These are phyloP conservation scores for Gymnodraco acuticeps DNA, from an alignment of 2,797 vertebrate species.

Conservation along the genomic window DNA sequence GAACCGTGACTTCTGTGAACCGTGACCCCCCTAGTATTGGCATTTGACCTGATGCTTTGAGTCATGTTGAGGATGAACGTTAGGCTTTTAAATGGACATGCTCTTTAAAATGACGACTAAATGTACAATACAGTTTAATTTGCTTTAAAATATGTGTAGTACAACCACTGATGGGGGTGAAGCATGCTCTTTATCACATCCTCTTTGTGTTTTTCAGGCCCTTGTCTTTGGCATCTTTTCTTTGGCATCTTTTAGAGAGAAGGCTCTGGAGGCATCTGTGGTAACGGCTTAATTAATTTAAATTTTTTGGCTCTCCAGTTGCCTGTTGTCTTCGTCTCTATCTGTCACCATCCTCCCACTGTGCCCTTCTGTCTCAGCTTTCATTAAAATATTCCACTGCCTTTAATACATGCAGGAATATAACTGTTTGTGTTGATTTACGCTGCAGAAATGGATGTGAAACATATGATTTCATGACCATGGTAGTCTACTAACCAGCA, in stretches of 20 bases:
- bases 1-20: too few species aligned
- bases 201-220: neutral
- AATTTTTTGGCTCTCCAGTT: conserved; percentile 38
- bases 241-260: neutral
- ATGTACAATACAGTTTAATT: conserved; percentile 2
- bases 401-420: neutral
- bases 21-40: too few species aligned
- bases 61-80: too few species aligned
- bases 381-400: conserved; percentile 32
- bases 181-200: too few species aligned
- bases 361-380: conserved; percentile 37
- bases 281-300: conserved; percentile 47
- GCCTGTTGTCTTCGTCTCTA: conserved; percentile 48
- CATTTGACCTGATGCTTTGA: too few species aligned
- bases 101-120: neutral
- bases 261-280: conserved; percentile 32
- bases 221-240: neutral
- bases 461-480: neutral
- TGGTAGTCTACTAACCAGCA: too few species aligned
- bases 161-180: too few species aligned
- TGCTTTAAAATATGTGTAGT: neutral
- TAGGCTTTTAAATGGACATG: too few species aligned
- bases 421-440: neutral
- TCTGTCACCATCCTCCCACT: conserved; percentile 49
- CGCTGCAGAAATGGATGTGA: neutral